Evolutionary conservation across 2,113 vertebrate genomes (phyloP), one percentile per base, ranked within the genome.

Genomic region (Rhineura floridana): DNA sequence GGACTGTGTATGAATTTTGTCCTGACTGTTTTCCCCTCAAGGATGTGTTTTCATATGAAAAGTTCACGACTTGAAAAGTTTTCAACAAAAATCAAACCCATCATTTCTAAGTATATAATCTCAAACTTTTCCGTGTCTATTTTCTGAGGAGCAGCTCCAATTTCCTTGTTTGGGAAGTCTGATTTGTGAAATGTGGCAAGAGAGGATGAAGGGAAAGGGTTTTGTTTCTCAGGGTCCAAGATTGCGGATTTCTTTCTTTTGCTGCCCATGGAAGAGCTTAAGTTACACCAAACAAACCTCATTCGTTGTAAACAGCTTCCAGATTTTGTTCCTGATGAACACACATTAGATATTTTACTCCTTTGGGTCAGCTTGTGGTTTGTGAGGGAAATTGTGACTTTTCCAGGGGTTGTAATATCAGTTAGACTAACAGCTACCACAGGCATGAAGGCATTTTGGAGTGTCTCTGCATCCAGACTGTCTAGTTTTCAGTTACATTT

Each of bases 401-500:
- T 72, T 81, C 4, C 44, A 8, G n/a, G 19, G 65, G 36, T 3
- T 42, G 23, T 9, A n/a, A 1, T 30, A 83, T 63, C 12, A 1
- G 86, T 79, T 36, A 44, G 46, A 55, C 72, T 28, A 42, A 13
- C 36, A 70, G 81, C 84, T 86, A 46, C 84, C 84, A 19, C 69
- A 81, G 55, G 82, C 48, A 2, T 6, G 48, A 76, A 73, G 79
- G 78, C 79, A 50, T 81, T 84, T 91, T 0, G 0, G 21, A 55
- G 86, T 23, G 83, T 91, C 89, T 87, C 72, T 89, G 89, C 77
- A 76, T 83, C 55, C 2, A 0, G 83, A 17, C 36, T 11, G 30
- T 82, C 92, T 90, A 80, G 21, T 86, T 93, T 90, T 84, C 88
- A 92, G 90, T 90, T 73, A 87, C 79, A 59, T 19, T 59, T 13